These are phyloP conservation scores for Morone chrysops DNA, from an alignment of 2,113 vertebrate species.

Conservation along the genomic window DNA sequence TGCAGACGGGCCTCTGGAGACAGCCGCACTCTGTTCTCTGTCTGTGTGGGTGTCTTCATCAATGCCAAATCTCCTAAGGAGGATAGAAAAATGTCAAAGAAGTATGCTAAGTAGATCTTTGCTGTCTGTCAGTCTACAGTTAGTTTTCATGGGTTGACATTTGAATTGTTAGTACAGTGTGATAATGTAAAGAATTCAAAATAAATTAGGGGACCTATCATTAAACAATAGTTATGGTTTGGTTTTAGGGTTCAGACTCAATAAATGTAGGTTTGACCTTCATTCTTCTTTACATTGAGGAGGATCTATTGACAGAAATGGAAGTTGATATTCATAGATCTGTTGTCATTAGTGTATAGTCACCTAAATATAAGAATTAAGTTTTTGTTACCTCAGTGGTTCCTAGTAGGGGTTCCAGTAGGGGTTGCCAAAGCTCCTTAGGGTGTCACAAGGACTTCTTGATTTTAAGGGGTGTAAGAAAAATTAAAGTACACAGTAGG, in stretches of 20 bases:
- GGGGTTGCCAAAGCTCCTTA: no score
- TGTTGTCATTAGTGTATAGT: no score
- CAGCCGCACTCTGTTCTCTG: not conserved
- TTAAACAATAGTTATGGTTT: not conserved
- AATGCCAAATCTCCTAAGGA: not conserved
- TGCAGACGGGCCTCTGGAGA: conserved; percentile 18
- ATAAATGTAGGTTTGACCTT: no score
- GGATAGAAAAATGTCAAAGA: not conserved
- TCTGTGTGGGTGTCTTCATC: conserved; percentile 11
- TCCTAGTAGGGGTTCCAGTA: no score
- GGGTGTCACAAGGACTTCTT: no score
- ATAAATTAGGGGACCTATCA: not conserved
- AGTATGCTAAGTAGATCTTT: not conserved
- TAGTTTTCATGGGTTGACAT: not conserved
- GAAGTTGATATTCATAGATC: no score
- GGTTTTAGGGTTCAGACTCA: not conserved
- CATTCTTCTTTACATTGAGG: no score
- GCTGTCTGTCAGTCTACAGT: not conserved
- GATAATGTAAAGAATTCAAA: not conserved
- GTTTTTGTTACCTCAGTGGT: no score
- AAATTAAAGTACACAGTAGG: no score
- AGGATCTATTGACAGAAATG: no score
- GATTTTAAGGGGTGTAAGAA: no score
- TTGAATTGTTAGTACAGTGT: not conserved
- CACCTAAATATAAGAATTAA: no score